Base-by-base conservation (phyloP, 1,140 invertebrate genomes). In the Hydropsyche tenuis region DNA sequence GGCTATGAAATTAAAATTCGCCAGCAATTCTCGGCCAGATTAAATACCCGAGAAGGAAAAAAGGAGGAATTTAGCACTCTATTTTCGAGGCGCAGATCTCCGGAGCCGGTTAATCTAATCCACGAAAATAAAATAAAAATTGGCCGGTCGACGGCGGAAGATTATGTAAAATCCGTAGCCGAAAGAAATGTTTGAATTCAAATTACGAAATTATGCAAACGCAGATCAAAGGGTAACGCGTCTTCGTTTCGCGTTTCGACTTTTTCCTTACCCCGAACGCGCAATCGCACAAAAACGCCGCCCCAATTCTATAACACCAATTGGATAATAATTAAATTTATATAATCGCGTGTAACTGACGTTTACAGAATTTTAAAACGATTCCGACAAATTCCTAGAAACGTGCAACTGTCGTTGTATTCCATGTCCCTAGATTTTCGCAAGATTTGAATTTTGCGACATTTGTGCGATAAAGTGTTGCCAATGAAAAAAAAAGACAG, bases 141-240 rank as follows among this genome's bases (percentile, higher is more conserved):
- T 60, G 56, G 56, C 56, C 56, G 56, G 56, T 60, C 48, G 48
- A 53, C 48, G 48, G 48, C 48, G 56, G 23, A 60, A 60, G 56
- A 60, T 60, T 60, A 60, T 60, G 56, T 60, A 60, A 60, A 60
- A 60, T 60, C 56, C 56, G 56, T 60, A 60, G 23, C 56, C 22
- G 56, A 60, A 60, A 60, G 56, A 60, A 60, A 60, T 60, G 56
- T 68, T 68, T 68, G 65, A 68, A 68, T 46, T 43, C 43, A 68
- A 68, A 68, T 68, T 68, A 43, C 45, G 37, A 68, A 68, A 68
- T 68, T 68, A 68, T 68, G 42, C 65, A 68, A 68, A 68, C 20
- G 45, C 65, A 68, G 65, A 68, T 68, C 65, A 68, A 68, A 68
- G 65, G 65, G 65, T 68, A 68, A 68, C 65, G 42, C 65, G 37